phyloP scores from a whole-genome alignment of 2,888 invertebrate genomes.

The Drosophila cognata region DNA sequence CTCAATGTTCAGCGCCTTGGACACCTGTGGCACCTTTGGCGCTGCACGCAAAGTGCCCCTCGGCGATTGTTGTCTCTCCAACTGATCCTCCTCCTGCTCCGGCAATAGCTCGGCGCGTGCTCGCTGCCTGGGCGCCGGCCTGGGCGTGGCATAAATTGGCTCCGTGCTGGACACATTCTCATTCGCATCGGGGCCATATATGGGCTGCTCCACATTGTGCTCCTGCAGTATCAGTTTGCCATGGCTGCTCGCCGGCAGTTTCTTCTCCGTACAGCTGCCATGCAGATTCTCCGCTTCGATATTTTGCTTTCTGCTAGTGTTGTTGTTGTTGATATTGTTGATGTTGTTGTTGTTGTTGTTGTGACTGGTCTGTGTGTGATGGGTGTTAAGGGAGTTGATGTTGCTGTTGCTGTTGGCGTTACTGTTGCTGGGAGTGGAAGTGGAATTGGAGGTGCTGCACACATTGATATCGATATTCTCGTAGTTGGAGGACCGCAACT shows the following conservation, averaged over 20 bases:
- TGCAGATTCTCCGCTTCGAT: conserved; percentile 82
- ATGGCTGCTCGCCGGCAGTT: conserved; percentile 65
- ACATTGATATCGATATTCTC: conserved; percentile 82
- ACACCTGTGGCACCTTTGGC: conserved; percentile 51
- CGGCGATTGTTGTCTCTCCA: conserved; percentile 2
- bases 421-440: not conserved
- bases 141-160: conserved; percentile 71
- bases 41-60: conserved; percentile 27
- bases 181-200: conserved; percentile 82
- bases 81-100: conserved; percentile 4
- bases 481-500: conserved; percentile 79
- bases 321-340: conserved; percentile 30
- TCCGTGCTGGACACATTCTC: conserved; percentile 72
- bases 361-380: conserved; percentile 28
- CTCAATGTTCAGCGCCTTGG: conserved; percentile 66
- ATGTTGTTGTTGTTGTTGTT: conserved; percentile 57
- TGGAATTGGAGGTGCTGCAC: conserved; percentile 51
- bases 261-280: conserved; percentile 75
- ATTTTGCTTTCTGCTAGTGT: conserved; percentile 72
- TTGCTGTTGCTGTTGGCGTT: conserved; percentile 25
- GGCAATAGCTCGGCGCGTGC: conserved; percentile 28
- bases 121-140: conserved; percentile 83
- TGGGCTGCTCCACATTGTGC: conserved; percentile 55
- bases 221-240: conserved; percentile 68
- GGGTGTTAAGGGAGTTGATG: conserved; percentile 50